Evolutionary conservation across 1,140 invertebrate genomes (phyloP), one percentile per base, ranked within the genome.

Genomic region (Branchinecta lynchi): DNA sequence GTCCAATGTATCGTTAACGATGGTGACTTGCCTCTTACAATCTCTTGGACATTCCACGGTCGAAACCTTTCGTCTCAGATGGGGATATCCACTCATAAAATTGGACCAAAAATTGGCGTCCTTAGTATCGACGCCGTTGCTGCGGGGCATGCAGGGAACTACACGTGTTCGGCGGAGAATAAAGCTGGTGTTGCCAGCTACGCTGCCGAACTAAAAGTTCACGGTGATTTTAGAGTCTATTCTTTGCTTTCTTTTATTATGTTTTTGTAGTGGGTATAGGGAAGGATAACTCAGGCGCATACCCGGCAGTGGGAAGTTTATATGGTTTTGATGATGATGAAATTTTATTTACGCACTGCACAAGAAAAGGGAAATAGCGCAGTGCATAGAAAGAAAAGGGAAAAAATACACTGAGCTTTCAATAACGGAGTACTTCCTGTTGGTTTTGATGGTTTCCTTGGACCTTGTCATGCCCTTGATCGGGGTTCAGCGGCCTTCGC

Each of bases 181-280:
- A 72, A 81, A 70, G 87, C 86, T 72, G 87, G 87, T 68, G 82
- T 81, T 21, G 82, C 83, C 32, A 84, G 83, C 71, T 85, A 86
- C 76, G 85, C 86, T 10, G 85, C 87, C 0, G 84, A 87, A 74
- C 81, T 94, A 70, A 83, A 89, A 77, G 90, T 94, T 44, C 87
- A 89, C 86, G 89, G 89, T 91, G 84, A 81, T 74, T 69, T 5
- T 32, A 32, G 5, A 32, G 1, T 32, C 32, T 32, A 32, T 32
- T 32, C 5, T 32, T 5, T 32, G 32, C 32, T 32, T 32, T 32
- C 32, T 32, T 32, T 1, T 32, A 32, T 32, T 32, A 5, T 32
- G 2, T 32, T 32, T 32, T 32, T 1, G 32, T n/a, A 67, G 71
- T 32, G 32, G 32, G 32, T 32, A 32, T 32, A 5, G 32, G 32